Evolutionary conservation across 2,888 invertebrate species (phyloP).

Genomic region (Mongoloraphidia duomilia): DNA sequence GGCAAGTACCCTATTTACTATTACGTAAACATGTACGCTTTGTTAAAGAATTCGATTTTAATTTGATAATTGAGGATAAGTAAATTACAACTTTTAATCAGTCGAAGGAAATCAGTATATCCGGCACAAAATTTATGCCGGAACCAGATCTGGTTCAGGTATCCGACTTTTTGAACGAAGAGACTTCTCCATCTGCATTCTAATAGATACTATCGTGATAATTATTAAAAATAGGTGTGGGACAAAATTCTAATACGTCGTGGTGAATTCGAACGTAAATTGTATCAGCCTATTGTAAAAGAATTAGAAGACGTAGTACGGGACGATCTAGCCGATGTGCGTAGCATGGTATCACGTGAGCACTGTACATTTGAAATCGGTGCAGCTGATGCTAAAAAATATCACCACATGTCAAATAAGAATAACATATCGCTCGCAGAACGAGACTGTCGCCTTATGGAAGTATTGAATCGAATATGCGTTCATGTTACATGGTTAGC

Average conservation of each 20-base stretch:
- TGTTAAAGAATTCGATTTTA: too few relatives aligned
- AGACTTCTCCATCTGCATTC: slow-evolving; percentile 13
- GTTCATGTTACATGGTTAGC: slow-evolving; percentile 51
- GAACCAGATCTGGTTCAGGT: not conserved
- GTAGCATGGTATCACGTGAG: slow-evolving; percentile 40
- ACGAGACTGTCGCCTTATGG: slow-evolving; percentile 45
- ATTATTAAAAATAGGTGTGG: slow-evolving; percentile 26
- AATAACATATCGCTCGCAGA: slow-evolving; percentile 43
- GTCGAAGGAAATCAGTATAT: not conserved
- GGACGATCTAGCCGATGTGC: slow-evolving; percentile 41
- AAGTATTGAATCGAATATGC: slow-evolving; percentile 40
- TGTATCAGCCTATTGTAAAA: slow-evolving; percentile 36
- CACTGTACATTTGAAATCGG: slow-evolving; percentile 44
- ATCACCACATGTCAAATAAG: slow-evolving; percentile 45
- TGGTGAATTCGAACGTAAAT: slow-evolving; percentile 34
- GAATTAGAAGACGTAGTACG: slow-evolving; percentile 33
- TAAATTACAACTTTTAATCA: slow-evolving; percentile 1
- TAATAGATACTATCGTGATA: slow-evolving; percentile 17
- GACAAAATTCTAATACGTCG: slow-evolving; percentile 38
- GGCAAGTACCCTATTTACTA: too few relatives aligned
- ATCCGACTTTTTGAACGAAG: too few relatives aligned
- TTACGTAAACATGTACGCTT: too few relatives aligned
- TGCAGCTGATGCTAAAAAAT: slow-evolving; percentile 35
- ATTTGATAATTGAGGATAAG: not conserved
- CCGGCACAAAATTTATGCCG: too few relatives aligned